Evolutionary conservation across 2,888 invertebrate species (phyloP), one percentile per base, ranked within the genome.

Genomic region (Scaptomyza reducta): DNA sequence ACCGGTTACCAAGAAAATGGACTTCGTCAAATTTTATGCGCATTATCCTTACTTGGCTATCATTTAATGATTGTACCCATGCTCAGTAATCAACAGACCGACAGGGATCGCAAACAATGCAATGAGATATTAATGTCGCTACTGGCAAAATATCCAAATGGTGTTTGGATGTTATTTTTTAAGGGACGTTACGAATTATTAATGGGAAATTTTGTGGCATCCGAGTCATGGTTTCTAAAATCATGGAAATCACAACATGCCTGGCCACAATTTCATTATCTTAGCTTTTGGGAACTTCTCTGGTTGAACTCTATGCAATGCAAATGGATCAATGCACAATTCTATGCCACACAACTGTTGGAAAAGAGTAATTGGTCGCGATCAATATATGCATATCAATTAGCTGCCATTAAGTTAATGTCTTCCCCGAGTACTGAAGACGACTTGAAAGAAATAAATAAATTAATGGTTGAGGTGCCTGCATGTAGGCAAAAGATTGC

Each of bases 161-260:
- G 98, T 45, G 97, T 97, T 1, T 96, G 98, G 95, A 97, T 98
- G 92, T 92, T 98, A 33, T 97, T 98, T 90, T 97, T 98, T 91
- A 96, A 96, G 92, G 98, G 96, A 0, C 94, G 98, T 22, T 92
- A 97, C 41, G 96, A 22, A 22, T 5, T 22, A 22, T 22, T 3
- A 3, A 22, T 22, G 22, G 22, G 22, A 22, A 94, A 96, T 88
- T 92, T 97, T 44, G 94, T 94, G 18, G 93, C 94, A 29, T 95
- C 96, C 13, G 93, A 96, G 41, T 90, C 92, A 13, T 96, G 95
- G 92, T 98, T 98, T 92, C 94, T 94, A 66, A 94, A 94, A 76
- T 97, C 97, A 0, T 95, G 97, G 93, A 94, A 94, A 70, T 96
- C 96, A 3, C 97, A 98, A 89, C 92, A 94, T 66, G 93, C 96